Base-by-base conservation (phyloP, 2,888 invertebrate species). In the Megamerina dolium region DNA sequence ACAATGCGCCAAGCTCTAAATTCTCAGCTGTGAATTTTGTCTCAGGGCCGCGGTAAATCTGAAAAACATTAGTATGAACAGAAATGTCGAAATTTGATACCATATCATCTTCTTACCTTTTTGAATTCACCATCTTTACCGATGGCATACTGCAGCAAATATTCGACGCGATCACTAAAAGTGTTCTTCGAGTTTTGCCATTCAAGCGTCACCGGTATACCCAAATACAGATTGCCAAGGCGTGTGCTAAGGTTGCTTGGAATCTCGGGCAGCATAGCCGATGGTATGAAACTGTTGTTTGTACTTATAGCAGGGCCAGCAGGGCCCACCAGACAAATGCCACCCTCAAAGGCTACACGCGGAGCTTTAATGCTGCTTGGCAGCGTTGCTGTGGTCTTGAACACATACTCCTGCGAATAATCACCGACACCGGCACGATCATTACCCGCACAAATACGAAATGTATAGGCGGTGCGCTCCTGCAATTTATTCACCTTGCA, bases 371-470 rank as follows among this genome's bases (percentile, higher is more conserved):
- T 77, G 48, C 84, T 79, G 41, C 85, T 82, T 21, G 93, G 94
- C 44, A 90, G 85, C 23, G 92, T 85, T 53, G 83, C 78, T 46
- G 74, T 76, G 26, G 94, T 94, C 56, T 75, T 74, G 68, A 85
- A 89, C 45, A 77, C 73, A 65, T 80, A 78, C 39, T 82, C 76
- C 45, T 76, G 76, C 5, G 88, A 87, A 75, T 82, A 89, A 26
- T 81, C 80, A 14, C 92, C 92, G 56, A 83, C 80, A 10, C 91
- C 92, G 45, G 87, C 90, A 33, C 76, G 75, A 68, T 86, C 87
- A 66, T 88, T 90, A 54, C 83, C 80, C 37, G 89, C 89, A 56
- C 83, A 85, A 60, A 94, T 86, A 57, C 91, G 80, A 76, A 94
- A 91, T 62, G 79, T 79, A 73, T 93, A 93, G 43, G 77, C 73